These are phyloP conservation scores for Lepus americanus DNA, from an alignment of 2,113 vertebrate genomes.

Conservation along the genomic window DNA sequence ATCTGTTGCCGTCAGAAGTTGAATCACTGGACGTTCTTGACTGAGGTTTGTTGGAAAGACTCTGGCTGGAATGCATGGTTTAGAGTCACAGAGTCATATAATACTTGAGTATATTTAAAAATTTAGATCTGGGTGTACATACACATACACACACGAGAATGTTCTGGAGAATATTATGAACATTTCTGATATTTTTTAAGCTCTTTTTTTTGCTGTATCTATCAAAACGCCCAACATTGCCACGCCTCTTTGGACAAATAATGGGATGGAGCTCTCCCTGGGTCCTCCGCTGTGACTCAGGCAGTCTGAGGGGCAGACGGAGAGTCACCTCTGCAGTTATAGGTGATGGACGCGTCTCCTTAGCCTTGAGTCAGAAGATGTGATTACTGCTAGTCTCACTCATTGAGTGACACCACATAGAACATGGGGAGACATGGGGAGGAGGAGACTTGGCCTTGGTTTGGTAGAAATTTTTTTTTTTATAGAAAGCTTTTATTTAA, in stretches of 20 bases:
- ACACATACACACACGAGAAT: neutral
- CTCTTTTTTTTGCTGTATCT: neutral
- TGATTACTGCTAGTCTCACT: slow-evolving; percentile 47
- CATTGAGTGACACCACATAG: neutral
- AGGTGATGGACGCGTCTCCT: slow-evolving; percentile 38
- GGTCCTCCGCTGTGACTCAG: slow-evolving; percentile 27
- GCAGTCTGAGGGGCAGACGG: neutral
- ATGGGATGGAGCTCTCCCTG: neutral
- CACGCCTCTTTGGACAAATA: neutral
- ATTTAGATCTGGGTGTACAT: neutral
- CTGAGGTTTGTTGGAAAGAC: neutral
- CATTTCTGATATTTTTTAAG: neutral
- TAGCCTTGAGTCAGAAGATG: slow-evolving; percentile 60
- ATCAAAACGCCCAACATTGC: neutral
- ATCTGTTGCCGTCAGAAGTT: neutral
- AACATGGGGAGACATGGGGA: neutral
- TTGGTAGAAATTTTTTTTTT: slow-evolving; percentile 11
- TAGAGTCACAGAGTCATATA: neutral
- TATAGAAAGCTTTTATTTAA: too few species aligned
- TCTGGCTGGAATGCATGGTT: slow-evolving; percentile 7
- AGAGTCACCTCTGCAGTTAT: neutral
- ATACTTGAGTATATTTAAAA: neutral
- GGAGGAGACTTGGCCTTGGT: neutral
- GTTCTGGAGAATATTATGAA: neutral
- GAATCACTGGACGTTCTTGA: neutral